phyloP scores from a whole-genome alignment of 1,140 invertebrate species.

The Ctenoplectra terminalis region DNA sequence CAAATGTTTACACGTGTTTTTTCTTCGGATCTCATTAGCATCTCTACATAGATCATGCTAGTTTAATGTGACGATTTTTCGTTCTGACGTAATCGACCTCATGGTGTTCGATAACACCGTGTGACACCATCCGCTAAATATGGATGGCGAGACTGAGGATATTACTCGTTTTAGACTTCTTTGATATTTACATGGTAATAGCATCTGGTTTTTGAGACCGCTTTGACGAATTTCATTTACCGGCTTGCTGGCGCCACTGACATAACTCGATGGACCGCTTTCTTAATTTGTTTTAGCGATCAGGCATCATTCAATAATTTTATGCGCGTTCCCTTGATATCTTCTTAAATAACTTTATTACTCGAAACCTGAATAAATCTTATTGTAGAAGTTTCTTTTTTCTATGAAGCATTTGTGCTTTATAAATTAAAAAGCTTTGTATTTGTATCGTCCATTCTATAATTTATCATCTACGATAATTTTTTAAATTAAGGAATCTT shows the following conservation, averaged over 20 bases:
- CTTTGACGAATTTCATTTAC: constrained; percentile 9
- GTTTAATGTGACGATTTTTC: constrained; percentile 31
- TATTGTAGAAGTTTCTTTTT: neutral
- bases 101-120: constrained; percentile 47
- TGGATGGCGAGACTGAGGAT: constrained; percentile 18
- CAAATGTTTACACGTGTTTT: constrained; percentile 10
- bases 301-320: neutral
- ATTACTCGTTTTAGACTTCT: constrained; percentile 22
- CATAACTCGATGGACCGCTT: neutral
- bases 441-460: neutral
- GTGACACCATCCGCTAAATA: constrained; percentile 60
- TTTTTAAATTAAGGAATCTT: no score
- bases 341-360: neutral
- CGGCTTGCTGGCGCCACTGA: neutral
- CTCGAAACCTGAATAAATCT: neutral
- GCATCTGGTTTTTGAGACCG: constrained; percentile 20
- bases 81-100: constrained; percentile 48
- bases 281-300: neutral
- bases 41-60: neutral
- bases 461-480: no score
- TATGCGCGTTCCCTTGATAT: no score
- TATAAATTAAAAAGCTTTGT: neutral
- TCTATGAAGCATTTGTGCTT: neutral
- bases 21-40: neutral
- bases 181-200: neutral